Conservation (phyloP, 2,113 vertebrate species). For the Onychostruthus taczanowskii region DNA sequence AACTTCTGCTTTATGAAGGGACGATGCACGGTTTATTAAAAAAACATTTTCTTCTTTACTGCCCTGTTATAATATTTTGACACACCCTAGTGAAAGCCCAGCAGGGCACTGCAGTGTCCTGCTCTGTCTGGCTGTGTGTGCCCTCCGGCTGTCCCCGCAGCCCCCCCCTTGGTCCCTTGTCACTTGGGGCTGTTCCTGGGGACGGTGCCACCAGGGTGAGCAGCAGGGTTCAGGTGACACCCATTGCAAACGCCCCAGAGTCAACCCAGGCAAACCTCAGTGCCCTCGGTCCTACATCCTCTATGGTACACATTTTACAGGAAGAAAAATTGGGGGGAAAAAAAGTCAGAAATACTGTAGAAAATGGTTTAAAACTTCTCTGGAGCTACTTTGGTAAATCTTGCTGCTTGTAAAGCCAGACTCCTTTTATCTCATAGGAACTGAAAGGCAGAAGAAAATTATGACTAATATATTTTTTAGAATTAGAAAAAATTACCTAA, state of each 20-base stretch:
- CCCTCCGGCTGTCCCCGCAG: neutral
- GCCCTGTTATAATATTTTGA: neutral
- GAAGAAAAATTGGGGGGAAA: neutral
- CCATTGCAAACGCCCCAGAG: rapidly evolving
- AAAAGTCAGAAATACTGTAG: neutral
- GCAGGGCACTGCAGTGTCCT: neutral
- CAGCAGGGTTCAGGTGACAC: neutral
- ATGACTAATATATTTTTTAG: slow-evolving; percentile 25
- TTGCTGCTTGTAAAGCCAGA: neutral
- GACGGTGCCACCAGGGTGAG: neutral
- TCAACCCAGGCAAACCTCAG: neutral
- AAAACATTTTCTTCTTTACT: neutral
- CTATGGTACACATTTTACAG: neutral
- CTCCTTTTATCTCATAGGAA: neutral
- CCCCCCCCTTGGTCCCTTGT: neutral
- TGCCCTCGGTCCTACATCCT: neutral
- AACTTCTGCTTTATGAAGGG: neutral
- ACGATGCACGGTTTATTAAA: neutral
- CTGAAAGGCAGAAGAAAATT: slow-evolving; percentile 10
- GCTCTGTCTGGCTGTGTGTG: neutral
- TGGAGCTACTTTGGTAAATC: neutral
- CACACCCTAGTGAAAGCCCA: neutral
- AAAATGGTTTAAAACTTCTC: neutral
- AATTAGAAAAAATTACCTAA: slow-evolving; percentile 2
- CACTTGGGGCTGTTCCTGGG: neutral